Percentiles rank a stretch among this genome's conserved stretches.
These are phyloP conservation scores for Philantomba maxwellii DNA, from an alignment of 2,113 vertebrate species.

Conservation along the genomic window DNA sequence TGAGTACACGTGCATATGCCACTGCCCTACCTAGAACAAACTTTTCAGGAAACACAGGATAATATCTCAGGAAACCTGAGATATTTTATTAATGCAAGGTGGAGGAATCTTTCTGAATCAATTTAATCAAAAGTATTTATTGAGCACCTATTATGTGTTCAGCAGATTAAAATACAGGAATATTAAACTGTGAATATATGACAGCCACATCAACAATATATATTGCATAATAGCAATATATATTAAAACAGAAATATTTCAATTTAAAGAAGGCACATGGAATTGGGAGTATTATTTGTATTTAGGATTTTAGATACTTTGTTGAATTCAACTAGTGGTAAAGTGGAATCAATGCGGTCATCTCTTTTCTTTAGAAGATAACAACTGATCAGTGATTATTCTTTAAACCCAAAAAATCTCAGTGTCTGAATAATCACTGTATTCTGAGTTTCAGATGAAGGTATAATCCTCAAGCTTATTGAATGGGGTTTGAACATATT, in stretches of 20 bases:
- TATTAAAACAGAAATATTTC: not conserved
- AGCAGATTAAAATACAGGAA: too few relatives aligned
- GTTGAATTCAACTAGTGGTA: not conserved
- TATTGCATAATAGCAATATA: not conserved
- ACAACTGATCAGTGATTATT: not conserved
- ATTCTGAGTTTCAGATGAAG: not conserved
- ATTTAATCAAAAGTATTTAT: too few relatives aligned
- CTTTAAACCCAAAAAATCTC: not conserved
- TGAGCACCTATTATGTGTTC: too few relatives aligned
- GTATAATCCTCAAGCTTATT: not conserved
- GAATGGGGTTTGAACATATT: not conserved
- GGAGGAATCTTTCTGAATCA: too few relatives aligned
- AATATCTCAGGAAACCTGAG: too few relatives aligned
- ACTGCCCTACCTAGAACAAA: not conserved
- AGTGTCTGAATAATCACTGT: not conserved
- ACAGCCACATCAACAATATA: too few relatives aligned
- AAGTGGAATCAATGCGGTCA: not conserved
- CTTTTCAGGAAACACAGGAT: not conserved
- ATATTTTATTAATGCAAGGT: too few relatives aligned
- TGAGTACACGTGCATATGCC: not conserved
- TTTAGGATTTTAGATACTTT: constrained; percentile 10
- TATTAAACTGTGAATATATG: too few relatives aligned
- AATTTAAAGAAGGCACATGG: not conserved
- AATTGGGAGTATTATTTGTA: not conserved
- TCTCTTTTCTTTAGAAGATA: not conserved